Conservation (phyloP, 64 coral and sea anemone species). For the Astreopora myriophthalma region DNA sequence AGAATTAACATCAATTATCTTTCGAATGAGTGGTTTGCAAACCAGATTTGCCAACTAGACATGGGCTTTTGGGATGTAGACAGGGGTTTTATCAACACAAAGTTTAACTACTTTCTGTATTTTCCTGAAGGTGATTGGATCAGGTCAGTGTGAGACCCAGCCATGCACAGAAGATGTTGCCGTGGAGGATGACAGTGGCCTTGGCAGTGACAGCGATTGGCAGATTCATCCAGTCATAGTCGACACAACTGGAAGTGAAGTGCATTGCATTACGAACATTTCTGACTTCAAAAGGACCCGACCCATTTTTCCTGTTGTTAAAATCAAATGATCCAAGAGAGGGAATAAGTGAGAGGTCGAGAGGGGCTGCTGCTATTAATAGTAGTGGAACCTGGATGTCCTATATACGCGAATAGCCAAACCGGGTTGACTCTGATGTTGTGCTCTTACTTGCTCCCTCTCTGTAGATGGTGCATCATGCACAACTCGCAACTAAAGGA, state of each 20-base stretch:
- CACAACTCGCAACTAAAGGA: no score
- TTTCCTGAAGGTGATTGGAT: conserved; percentile 50
- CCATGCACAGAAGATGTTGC: background rate
- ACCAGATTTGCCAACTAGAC: no score
- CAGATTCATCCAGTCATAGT: conserved; percentile 66
- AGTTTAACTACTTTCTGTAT: background rate
- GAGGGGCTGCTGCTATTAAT: no score
- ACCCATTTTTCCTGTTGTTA: conserved; percentile 76
- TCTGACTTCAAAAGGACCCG: conserved; percentile 78
- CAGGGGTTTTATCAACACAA: no score
- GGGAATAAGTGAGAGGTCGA: background rate
- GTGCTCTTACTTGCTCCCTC: no score
- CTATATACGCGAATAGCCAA: no score
- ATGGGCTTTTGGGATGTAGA: no score
- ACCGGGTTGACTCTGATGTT: no score
- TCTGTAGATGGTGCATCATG: no score
- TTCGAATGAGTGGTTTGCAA: no score
- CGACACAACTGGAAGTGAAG: background rate
- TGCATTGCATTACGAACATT: conserved; percentile 73
- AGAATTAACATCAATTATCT: no score
- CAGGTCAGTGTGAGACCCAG: conserved; percentile 35
- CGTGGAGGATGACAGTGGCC: conserved; percentile 61
- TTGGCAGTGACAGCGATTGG: conserved; percentile 78
- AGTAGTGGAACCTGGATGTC: no score
- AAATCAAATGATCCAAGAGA: conserved; percentile 43